Percentiles rank a stretch among this genome's conserved stretches.
These are phyloP conservation scores for Ctenomys sociabilis DNA, from an alignment of 2,113 vertebrate species.

Conservation along the genomic window DNA sequence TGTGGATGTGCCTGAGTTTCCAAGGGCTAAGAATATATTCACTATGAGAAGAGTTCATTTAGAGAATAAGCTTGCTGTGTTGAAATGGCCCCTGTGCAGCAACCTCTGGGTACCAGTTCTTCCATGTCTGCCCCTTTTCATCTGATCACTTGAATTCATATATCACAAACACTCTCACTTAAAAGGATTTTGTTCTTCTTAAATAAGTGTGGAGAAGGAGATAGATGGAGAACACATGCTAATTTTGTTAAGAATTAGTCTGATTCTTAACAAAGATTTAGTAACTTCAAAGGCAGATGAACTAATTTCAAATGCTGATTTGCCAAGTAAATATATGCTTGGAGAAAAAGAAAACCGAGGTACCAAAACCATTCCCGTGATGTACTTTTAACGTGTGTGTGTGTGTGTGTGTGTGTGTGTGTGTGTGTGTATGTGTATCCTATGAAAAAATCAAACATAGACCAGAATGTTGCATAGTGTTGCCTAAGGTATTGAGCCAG, in stretches of 20 bases:
- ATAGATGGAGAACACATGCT: not conserved
- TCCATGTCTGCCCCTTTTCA: not conserved
- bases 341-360: not conserved
- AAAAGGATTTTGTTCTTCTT: slow-evolving; percentile 10
- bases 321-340: slow-evolving; percentile 29
- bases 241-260: slow-evolving; percentile 17
- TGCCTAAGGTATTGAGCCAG: slow-evolving; percentile 8
- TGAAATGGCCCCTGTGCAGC: not conserved
- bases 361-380: not conserved
- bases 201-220: not conserved
- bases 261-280: no score
- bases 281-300: not conserved
- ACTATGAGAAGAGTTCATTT: not conserved
- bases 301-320: slow-evolving; percentile 7
- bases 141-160: not conserved
- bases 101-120: not conserved
- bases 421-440: not conserved
- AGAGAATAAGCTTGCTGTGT: not conserved
- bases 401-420: no score
- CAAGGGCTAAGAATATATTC: slow-evolving; percentile 6
- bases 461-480: not conserved
- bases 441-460: slow-evolving; percentile 1
- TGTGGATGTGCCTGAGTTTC: not conserved
- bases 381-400: not conserved
- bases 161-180: not conserved